Percentiles rank a stretch among this genome's conserved stretches.
phyloP scores from a whole-genome alignment of 2,888 invertebrate genomes.

The Pollenia amentaria region DNA sequence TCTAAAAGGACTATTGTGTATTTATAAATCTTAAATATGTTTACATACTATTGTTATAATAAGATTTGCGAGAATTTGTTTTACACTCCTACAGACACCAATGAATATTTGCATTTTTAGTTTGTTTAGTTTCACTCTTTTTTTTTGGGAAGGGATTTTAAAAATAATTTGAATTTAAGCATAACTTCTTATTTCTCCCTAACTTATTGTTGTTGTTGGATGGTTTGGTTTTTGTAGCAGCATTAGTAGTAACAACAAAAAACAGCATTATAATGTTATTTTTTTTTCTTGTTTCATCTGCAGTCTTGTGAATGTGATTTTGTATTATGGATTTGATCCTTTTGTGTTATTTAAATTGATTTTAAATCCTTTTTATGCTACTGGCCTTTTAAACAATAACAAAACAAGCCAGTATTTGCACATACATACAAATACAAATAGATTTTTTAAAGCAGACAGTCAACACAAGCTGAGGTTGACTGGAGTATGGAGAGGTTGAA shows the following conservation, averaged over 20 bases:
- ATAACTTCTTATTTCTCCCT: slow-evolving; percentile 32
- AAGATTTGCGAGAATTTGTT: slow-evolving; percentile 66
- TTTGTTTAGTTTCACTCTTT: slow-evolving; percentile 21
- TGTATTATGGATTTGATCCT: slow-evolving; percentile 66
- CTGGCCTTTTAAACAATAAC: slow-evolving; percentile 40
- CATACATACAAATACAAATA: background rate
- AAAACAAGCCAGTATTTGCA: background rate
- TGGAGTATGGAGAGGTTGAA: slow-evolving; percentile 8
- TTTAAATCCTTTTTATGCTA: slow-evolving; percentile 58
- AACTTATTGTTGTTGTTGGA: slow-evolving; percentile 1
- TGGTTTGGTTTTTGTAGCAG: slow-evolving; percentile 18
- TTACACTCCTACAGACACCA: slow-evolving; percentile 5
- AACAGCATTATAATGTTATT: slow-evolving; percentile 21
- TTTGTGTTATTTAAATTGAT: slow-evolving; percentile 70
- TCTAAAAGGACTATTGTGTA: slow-evolving; percentile 11
- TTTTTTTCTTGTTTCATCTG: slow-evolving; percentile 9
- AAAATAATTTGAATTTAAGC: slow-evolving; percentile 67
- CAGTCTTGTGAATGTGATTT: slow-evolving; percentile 54
- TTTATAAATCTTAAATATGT: slow-evolving; percentile 59
- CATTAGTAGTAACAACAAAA: slow-evolving; percentile 21
- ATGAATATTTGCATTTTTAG: slow-evolving; percentile 34
- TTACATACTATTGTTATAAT: slow-evolving; percentile 68
- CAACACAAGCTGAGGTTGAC: slow-evolving; percentile 20
- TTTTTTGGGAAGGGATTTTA: slow-evolving; percentile 49
- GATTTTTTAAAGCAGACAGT: slow-evolving; percentile 1